A percentile compares a stretch with the other conserved stretches of the same genome.
Conservation (phyloP, 2,113 vertebrate genomes). For the Channa maculata region DNA sequence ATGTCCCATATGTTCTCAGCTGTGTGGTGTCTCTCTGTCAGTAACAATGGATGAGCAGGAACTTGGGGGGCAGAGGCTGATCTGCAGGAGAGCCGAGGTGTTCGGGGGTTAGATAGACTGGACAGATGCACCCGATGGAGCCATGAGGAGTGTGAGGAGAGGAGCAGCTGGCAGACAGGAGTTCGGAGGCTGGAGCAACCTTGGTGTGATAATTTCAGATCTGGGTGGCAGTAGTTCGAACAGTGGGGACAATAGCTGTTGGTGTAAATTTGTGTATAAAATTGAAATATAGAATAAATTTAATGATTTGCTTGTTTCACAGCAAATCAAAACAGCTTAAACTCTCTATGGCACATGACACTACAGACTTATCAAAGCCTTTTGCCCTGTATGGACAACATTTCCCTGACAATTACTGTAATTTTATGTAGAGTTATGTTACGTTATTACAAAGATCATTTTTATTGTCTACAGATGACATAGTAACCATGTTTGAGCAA, state of each 20-base stretch:
- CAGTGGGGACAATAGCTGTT: background rate
- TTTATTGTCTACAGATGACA: too few species aligned
- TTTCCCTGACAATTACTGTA: too few species aligned
- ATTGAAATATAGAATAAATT: too few species aligned
- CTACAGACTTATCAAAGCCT: too few species aligned
- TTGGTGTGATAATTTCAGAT: constrained; percentile 51
- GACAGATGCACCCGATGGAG: constrained; percentile 10
- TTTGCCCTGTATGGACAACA: too few species aligned
- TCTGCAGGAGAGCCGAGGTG: constrained; percentile 27
- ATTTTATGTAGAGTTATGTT: too few species aligned
- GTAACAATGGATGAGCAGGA: constrained; percentile 54
- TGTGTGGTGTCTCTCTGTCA: constrained; percentile 57
- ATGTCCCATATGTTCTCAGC: constrained; percentile 45
- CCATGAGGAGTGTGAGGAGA: constrained; percentile 32
- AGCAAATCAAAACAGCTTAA: too few species aligned
- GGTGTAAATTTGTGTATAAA: background rate
- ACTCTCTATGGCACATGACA: too few species aligned
- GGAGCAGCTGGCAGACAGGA: constrained; percentile 59
- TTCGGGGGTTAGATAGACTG: constrained; percentile 34
- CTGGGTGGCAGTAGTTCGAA: constrained; percentile 25
- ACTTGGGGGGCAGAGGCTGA: constrained; percentile 29
- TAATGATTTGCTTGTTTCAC: too few species aligned
- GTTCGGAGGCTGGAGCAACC: constrained; percentile 53
- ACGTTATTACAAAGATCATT: too few species aligned
- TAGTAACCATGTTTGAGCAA: too few species aligned